Evolutionary conservation across 2,888 invertebrate species (phyloP).

Genomic region (Dioctria rufipes): DNA sequence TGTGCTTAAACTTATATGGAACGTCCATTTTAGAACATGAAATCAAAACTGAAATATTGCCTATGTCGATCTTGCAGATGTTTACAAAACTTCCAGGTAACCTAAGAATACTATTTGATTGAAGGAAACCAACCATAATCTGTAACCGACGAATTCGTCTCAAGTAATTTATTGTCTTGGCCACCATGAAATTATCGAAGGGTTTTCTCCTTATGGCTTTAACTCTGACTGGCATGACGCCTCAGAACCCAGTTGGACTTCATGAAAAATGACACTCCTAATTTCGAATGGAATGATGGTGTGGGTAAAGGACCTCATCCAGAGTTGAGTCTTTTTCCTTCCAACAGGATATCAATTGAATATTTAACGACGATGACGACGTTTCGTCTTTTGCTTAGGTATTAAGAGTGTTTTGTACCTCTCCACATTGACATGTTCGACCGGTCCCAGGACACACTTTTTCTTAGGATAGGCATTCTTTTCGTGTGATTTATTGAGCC

Average conservation of each 20-base stretch:
- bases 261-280: constrained; percentile 47
- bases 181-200: constrained; percentile 52
- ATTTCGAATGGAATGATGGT: no score
- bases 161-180: constrained; percentile 47
- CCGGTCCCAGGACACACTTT: constrained; percentile 42
- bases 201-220: constrained; percentile 37
- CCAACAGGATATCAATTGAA: constrained; percentile 53
- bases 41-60: no score
- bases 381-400: constrained; percentile 33
- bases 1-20: background rate
- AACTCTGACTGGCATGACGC: no score
- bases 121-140: constrained; percentile 26
- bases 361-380: constrained; percentile 53
- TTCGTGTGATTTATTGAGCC: constrained; percentile 52
- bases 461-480: constrained; percentile 42
- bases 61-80: constrained; percentile 36
- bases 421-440: constrained; percentile 15
- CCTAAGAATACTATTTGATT: no score
- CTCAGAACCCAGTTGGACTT: constrained; percentile 5
- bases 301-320: constrained; percentile 51
- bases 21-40: no score
- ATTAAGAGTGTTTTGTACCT: constrained; percentile 38
- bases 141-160: constrained; percentile 13
- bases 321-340: constrained; percentile 37
- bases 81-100: constrained; percentile 32